phyloP scores from a whole-genome alignment of 1,140 invertebrate genomes.

The Drosophila watanabei region DNA sequence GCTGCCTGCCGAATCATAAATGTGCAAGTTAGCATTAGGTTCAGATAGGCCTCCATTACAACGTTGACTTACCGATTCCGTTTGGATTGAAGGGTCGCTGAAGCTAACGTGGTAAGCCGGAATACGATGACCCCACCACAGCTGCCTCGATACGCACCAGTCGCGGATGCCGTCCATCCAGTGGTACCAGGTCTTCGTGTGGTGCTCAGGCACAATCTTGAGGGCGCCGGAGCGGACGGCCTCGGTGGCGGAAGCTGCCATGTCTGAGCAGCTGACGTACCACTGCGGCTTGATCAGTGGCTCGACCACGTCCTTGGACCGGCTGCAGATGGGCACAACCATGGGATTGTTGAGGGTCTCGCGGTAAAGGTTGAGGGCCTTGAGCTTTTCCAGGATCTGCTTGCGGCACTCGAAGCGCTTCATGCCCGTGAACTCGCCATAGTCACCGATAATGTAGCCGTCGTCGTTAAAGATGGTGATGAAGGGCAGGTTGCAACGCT shows the following conservation, averaged over 20 bases:
- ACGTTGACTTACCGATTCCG: constrained; percentile 75
- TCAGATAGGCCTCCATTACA: too few relatives aligned
- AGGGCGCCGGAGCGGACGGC: constrained; percentile 94
- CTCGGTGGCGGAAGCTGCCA: constrained; percentile 93
- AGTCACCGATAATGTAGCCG: constrained; percentile 94
- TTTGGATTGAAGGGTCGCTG: constrained; percentile 85
- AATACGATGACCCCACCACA: constrained; percentile 99
- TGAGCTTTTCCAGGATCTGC: constrained; percentile 92
- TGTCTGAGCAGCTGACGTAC: constrained; percentile 93
- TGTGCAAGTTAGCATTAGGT: constrained; percentile 3
- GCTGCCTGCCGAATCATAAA: background rate
- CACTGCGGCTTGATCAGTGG: constrained; percentile 99
- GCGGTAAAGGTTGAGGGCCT: constrained; percentile 92
- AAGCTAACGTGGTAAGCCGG: constrained; percentile 96
- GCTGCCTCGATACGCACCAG: constrained; percentile 98
- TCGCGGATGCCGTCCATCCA: constrained; percentile 97
- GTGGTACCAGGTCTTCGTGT: constrained; percentile 97
- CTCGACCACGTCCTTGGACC: constrained; percentile 99
- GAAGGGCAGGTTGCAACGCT: constrained; percentile 95
- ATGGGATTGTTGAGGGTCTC: constrained; percentile 97
- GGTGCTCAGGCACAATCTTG: constrained; percentile 96
- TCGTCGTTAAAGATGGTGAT: constrained; percentile 97
- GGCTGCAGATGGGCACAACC: constrained; percentile 98
- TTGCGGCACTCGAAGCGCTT: constrained; percentile 97
- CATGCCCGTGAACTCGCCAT: constrained; percentile 96